These are phyloP conservation scores for Trissolcus japonicus DNA, from an alignment of 2,888 invertebrate species.

Conservation along the genomic window DNA sequence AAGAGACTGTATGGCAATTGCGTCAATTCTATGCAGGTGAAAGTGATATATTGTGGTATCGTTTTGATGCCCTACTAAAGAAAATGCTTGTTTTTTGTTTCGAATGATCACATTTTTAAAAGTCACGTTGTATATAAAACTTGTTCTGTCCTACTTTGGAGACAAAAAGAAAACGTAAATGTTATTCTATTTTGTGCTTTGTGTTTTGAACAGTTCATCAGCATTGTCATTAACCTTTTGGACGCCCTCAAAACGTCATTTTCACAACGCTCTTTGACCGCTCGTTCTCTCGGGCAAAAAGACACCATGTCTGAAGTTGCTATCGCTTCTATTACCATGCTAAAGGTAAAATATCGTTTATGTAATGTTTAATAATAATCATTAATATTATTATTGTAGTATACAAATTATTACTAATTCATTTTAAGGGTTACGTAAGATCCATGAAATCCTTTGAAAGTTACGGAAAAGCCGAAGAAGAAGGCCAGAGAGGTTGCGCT, in stretches of 20 bases:
- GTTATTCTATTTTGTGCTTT: conserved; percentile 39
- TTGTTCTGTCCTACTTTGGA: background rate
- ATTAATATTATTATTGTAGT: too few species aligned
- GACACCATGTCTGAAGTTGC: conserved; percentile 94
- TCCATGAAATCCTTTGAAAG: conserved; percentile 79
- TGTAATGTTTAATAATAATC: too few species aligned
- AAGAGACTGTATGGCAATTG: conserved; percentile 34
- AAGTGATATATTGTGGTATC: conserved; percentile 45
- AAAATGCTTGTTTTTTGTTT: conserved; percentile 42
- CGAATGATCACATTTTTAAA: conserved; percentile 10
- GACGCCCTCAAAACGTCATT: conserved; percentile 95
- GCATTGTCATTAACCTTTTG: conserved; percentile 92
- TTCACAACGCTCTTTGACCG: conserved; percentile 91
- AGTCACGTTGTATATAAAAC: conserved; percentile 4
- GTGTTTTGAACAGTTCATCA: conserved; percentile 85
- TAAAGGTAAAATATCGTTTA: conserved; percentile 79
- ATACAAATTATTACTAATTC: conserved; percentile 71
- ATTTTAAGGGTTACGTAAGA: conserved; percentile 85
- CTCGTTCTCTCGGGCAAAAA: conserved; percentile 89
- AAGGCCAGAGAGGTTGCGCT: conserved; percentile 89
- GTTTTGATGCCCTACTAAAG: conserved; percentile 40
- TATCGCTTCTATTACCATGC: conserved; percentile 90
- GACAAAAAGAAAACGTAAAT: background rate
- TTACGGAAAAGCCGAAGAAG: conserved; percentile 85
- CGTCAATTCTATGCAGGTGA: conserved; percentile 36